A percentile compares a stretch with the other conserved stretches of the same genome.
phyloP scores from a whole-genome alignment of 2,888 invertebrate genomes.

The Bellardia pandia region DNA sequence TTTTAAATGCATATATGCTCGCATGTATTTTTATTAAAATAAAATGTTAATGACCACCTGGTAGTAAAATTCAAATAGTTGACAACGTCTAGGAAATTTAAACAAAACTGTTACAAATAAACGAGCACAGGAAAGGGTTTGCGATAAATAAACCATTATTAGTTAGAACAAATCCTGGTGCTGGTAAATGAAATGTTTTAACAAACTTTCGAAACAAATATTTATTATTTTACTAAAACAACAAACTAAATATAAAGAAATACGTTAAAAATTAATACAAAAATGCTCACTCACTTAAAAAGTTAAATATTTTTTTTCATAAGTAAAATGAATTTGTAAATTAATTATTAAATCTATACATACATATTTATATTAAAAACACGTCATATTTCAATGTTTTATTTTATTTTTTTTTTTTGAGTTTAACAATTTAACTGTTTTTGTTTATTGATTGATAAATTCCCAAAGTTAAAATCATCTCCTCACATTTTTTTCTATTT shows the following conservation, averaged over 20 bases:
- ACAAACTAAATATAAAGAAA: conserved; percentile 40
- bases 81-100: neutral
- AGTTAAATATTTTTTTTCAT: conserved; percentile 75
- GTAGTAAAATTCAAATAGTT: neutral
- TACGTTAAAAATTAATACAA: conserved; percentile 54
- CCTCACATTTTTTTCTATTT: neutral
- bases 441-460: conserved; percentile 25
- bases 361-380: conserved; percentile 6
- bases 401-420: conserved; percentile 13
- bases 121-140: neutral
- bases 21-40: too few relatives aligned
- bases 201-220: conserved; percentile 1
- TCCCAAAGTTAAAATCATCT: conserved; percentile 27
- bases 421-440: conserved; percentile 19
- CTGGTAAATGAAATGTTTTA: conserved; percentile 25
- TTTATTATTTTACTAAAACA: conserved; percentile 38
- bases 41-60: too few relatives aligned
- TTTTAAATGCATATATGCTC: neutral
- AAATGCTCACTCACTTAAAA: conserved; percentile 83
- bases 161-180: neutral
- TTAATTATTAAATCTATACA: conserved; percentile 54
- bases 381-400: conserved; percentile 26
- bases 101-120: conserved; percentile 32
- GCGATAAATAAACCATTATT: neutral
- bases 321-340: conserved; percentile 69